phyloP scores from a whole-genome alignment of 35 echinoderm and acorn worm genomes.

The Apostichopus japonicus region DNA sequence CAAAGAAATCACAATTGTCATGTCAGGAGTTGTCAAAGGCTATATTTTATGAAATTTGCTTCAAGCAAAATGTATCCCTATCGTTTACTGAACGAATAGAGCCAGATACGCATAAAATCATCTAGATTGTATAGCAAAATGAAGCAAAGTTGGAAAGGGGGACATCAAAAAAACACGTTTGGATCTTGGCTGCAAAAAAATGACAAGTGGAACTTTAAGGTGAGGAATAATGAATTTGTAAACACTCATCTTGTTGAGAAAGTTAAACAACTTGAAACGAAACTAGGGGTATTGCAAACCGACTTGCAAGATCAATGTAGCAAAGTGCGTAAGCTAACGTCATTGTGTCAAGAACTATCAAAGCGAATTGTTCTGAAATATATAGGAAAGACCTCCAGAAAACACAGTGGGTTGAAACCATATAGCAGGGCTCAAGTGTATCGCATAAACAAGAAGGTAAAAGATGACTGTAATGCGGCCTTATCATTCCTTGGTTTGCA shows the following conservation, averaged over 20 bases:
- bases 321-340: slow-evolving; percentile 21
- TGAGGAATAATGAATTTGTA: slow-evolving; percentile 55
- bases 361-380: slow-evolving; percentile 53
- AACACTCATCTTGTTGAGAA: slow-evolving; percentile 29
- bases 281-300: neutral
- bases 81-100: slow-evolving; percentile 31
- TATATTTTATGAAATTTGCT: slow-evolving; percentile 39
- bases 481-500: slow-evolving; percentile 42
- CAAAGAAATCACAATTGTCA: slow-evolving; percentile 35
- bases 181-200: slow-evolving; percentile 36
- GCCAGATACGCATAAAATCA: slow-evolving; percentile 54
- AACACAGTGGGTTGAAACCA: slow-evolving; percentile 23
- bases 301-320: slow-evolving; percentile 18
- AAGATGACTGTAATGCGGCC: slow-evolving; percentile 47
- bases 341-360: slow-evolving; percentile 27
- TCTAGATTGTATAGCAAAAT: slow-evolving; percentile 25
- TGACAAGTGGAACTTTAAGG: slow-evolving; percentile 48
- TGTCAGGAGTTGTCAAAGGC: slow-evolving; percentile 31
- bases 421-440: slow-evolving; percentile 39
- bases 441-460: slow-evolving; percentile 31
- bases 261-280: slow-evolving; percentile 49
- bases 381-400: slow-evolving; percentile 3
- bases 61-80: slow-evolving; percentile 22
- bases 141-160: slow-evolving; percentile 36
- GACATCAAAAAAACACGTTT: slow-evolving; percentile 48